Conservation (phyloP, 1,140 invertebrate genomes). For the Zaprionus ornatus region DNA sequence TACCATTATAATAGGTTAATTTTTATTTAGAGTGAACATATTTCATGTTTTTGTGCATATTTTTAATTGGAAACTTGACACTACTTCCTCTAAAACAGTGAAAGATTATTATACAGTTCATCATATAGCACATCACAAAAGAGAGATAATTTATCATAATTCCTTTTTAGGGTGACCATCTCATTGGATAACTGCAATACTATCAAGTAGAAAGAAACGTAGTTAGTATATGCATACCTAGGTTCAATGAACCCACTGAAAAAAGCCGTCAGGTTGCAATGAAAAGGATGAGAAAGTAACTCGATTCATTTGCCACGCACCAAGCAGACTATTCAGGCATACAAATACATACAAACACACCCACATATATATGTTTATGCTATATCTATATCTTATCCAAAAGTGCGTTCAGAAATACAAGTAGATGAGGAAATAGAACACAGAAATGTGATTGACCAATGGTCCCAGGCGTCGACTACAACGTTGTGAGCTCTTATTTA, state of each 20-base stretch:
- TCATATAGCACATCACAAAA: too few species aligned
- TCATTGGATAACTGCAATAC: too few species aligned
- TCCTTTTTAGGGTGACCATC: not conserved
- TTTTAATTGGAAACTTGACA: too few species aligned
- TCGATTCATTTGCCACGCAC: not conserved
- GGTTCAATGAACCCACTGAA: not conserved
- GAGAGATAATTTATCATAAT: too few species aligned
- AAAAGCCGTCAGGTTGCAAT: not conserved
- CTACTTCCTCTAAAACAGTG: too few species aligned
- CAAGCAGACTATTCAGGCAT: constrained; percentile 49
- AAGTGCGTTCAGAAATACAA: not conserved
- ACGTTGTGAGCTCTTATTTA: not conserved
- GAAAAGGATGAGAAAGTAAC: not conserved
- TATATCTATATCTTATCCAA: not conserved
- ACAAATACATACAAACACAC: not conserved
- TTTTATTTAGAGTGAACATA: too few species aligned
- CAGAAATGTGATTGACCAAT: constrained; percentile 6
- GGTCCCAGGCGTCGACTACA: not conserved
- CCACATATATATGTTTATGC: not conserved
- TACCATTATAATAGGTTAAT: too few species aligned
- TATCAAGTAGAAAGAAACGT: too few species aligned
- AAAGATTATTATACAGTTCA: too few species aligned
- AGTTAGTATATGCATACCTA: too few species aligned
- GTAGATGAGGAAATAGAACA: constrained; percentile 10
- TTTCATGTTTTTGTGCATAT: too few species aligned